Percentiles rank a stretch among this genome's conserved stretches.
Evolutionary conservation across 2,113 vertebrate genomes (phyloP).

Genomic region (Clupea harengus): DNA sequence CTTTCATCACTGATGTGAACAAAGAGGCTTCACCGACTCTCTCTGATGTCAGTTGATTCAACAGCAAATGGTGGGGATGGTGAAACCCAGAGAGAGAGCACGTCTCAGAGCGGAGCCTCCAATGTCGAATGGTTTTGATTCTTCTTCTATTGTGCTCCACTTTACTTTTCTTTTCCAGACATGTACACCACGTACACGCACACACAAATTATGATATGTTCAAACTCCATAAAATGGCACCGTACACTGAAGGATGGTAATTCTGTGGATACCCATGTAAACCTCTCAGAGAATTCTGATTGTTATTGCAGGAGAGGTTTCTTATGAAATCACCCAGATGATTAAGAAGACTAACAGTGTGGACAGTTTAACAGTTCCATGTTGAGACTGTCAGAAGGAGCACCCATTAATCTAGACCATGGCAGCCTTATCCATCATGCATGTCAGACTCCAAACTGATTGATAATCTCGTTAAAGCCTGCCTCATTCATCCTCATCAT

Average conservation of each 20-base stretch:
- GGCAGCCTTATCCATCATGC: not conserved
- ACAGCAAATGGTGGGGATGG: not conserved
- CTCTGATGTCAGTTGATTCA: constrained; percentile 15
- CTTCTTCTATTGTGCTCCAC: not conserved
- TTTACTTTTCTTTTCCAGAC: not conserved
- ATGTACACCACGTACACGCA: not conserved
- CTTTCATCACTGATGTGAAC: constrained; percentile 39
- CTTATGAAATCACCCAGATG: not conserved
- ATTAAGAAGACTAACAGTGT: not conserved
- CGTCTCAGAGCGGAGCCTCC: not conserved
- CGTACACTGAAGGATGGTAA: not conserved
- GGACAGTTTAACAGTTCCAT: not conserved
- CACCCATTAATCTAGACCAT: not conserved
- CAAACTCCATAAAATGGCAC: not conserved
- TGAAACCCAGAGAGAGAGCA: not conserved
- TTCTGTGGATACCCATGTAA: not conserved
- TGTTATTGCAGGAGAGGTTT: not conserved
- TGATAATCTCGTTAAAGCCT: not conserved
- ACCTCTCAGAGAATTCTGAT: not conserved
- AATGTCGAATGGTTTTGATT: not conserved
- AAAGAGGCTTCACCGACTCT: not conserved
- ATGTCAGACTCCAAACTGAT: not conserved
- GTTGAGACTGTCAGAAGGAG: not conserved
- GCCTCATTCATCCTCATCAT: not conserved
- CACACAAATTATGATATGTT: not conserved